These are phyloP conservation scores for Hoplodrina ambigua DNA, from an alignment of 2,888 invertebrate species.

Conservation along the genomic window DNA sequence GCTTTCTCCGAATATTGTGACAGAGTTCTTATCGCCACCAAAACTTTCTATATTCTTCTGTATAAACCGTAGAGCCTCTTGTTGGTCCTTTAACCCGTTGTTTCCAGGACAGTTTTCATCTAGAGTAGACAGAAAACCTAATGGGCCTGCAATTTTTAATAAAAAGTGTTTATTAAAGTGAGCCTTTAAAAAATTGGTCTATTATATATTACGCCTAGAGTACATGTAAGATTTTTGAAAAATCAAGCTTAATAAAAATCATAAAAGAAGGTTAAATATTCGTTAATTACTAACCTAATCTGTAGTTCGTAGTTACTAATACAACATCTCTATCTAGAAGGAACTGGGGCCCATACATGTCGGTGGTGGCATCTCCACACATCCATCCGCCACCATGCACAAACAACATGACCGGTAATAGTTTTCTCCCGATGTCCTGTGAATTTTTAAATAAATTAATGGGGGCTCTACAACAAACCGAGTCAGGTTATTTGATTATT, in stretches of 20 bases:
- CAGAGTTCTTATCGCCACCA: slow-evolving; percentile 91
- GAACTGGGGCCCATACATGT: slow-evolving; percentile 93
- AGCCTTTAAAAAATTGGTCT: neutral
- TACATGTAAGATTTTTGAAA: neutral
- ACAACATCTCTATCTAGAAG: slow-evolving; percentile 93
- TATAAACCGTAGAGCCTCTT: slow-evolving; percentile 91
- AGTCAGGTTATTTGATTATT: slow-evolving; percentile 5
- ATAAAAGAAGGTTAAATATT: neutral
- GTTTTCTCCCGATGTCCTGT: slow-evolving; percentile 69
- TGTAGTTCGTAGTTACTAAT: slow-evolving; percentile 93
- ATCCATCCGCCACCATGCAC: slow-evolving; percentile 94
- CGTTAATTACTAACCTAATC: slow-evolving; percentile 87
- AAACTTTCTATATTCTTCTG: slow-evolving; percentile 91
- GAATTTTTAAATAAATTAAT: slow-evolving; percentile 21
- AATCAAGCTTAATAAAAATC: neutral
- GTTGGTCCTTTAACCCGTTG: slow-evolving; percentile 92
- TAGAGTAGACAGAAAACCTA: slow-evolving; percentile 92
- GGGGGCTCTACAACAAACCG: neutral
- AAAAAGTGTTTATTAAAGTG: neutral
- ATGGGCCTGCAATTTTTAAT: slow-evolving; percentile 84
- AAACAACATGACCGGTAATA: slow-evolving; percentile 93
- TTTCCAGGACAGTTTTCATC: slow-evolving; percentile 92
- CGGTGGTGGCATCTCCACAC: slow-evolving; percentile 92
- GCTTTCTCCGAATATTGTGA: slow-evolving; percentile 93
- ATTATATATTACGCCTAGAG: too few relatives aligned